A percentile compares a stretch with the other conserved stretches of the same genome.
phyloP scores from a whole-genome alignment of 1,140 invertebrate genomes.

The Odontomachus brunneus region DNA sequence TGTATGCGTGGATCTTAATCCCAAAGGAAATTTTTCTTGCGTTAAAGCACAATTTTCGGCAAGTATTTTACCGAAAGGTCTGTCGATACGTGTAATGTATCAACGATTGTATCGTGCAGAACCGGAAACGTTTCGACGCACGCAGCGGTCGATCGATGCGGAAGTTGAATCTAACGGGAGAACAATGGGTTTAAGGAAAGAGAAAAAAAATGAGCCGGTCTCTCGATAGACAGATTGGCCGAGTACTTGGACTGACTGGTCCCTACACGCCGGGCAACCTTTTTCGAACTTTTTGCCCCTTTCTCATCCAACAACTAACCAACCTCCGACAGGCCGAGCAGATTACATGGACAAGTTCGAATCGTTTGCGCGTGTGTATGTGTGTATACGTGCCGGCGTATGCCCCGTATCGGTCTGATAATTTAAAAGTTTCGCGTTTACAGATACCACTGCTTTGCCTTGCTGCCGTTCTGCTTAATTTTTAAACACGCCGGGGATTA shows the following conservation, averaged over 20 bases:
- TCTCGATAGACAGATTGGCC: slow-evolving; percentile 67
- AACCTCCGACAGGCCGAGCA: slow-evolving; percentile 68
- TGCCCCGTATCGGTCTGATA: slow-evolving; percentile 47
- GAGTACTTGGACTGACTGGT: slow-evolving; percentile 67
- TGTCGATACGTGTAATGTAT: neutral
- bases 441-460: slow-evolving; percentile 50
- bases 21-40: too few species aligned
- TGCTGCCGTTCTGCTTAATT: neutral
- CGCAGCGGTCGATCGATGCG: slow-evolving; percentile 15
- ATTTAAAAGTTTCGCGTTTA: slow-evolving; percentile 66
- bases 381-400: neutral
- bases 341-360: slow-evolving; percentile 65
- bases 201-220: slow-evolving; percentile 39
- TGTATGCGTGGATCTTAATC: too few species aligned
- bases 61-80: neutral
- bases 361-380: neutral
- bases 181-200: slow-evolving; percentile 31
- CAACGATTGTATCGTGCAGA: neutral
- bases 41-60: too few species aligned
- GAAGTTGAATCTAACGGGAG: slow-evolving; percentile 24
- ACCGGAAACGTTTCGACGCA: slow-evolving; percentile 9
- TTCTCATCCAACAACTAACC: slow-evolving; percentile 67
- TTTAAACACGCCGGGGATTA: slow-evolving; percentile 10
- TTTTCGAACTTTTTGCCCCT: slow-evolving; percentile 59
- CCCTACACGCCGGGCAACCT: slow-evolving; percentile 49